Conservation (phyloP, 2,797 vertebrate species). For the Syngnathus rostellatus region DNA sequence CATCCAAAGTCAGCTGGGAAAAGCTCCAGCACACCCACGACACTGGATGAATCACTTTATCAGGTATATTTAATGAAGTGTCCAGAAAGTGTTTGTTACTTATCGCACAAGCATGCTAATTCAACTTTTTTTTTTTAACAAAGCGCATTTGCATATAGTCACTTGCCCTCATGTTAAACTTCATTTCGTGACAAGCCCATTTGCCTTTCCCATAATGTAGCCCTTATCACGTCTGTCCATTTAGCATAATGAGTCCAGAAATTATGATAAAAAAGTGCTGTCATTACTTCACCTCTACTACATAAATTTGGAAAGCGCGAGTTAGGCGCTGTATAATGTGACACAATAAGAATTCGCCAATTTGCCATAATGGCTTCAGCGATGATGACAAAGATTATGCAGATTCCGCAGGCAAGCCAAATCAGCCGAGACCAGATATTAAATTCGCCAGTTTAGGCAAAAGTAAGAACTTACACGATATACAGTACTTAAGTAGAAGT, state of each 20-base stretch:
- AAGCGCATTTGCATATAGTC: not conserved
- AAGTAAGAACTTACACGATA: too few relatives aligned
- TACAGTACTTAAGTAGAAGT: too few relatives aligned
- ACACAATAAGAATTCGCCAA: constrained; percentile 40
- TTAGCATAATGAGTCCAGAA: constrained; percentile 41
- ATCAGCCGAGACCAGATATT: not conserved
- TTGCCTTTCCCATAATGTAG: constrained; percentile 3
- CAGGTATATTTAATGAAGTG: not conserved
- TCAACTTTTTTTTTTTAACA: not conserved
- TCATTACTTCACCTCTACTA: constrained; percentile 24
- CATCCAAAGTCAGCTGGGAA: not conserved
- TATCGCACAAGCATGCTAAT: not conserved
- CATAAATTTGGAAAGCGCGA: constrained; percentile 26
- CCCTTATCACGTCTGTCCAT: constrained; percentile 22
- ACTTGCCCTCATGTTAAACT: constrained; percentile 21
- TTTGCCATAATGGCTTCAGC: constrained; percentile 47
- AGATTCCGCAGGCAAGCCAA: not conserved
- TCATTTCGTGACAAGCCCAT: constrained; percentile 17
- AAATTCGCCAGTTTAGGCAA: too few relatives aligned
- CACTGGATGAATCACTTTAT: not conserved
- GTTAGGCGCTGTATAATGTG: constrained; percentile 29
- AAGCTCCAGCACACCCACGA: not conserved
- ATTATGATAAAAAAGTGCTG: constrained; percentile 31
- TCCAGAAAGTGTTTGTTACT: not conserved
- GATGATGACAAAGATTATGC: constrained; percentile 46